These are phyloP conservation scores for Trogon surrucura DNA, from an alignment of 2,113 vertebrate genomes.

Conservation along the genomic window DNA sequence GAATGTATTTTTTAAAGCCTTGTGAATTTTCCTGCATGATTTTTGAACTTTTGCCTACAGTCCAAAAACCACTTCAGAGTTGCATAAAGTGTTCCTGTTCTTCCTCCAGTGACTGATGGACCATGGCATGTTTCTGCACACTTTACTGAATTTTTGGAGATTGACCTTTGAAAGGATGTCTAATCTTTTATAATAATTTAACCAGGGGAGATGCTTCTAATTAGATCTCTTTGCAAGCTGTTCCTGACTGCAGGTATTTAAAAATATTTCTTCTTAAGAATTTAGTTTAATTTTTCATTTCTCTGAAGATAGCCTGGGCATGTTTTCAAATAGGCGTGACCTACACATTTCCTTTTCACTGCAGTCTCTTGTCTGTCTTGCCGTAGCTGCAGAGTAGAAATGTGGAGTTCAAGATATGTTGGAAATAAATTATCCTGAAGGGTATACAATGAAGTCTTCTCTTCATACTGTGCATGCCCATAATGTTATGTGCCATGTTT, in stretches of 20 bases:
- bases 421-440: neutral
- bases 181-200: neutral
- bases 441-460: neutral
- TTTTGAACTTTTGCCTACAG: neutral
- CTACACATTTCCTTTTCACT: neutral
- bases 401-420: neutral
- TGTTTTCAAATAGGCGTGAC: neutral
- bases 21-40: neutral
- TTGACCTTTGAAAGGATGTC: neutral
- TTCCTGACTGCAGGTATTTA: neutral
- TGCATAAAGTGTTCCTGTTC: neutral
- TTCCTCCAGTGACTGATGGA: neutral
- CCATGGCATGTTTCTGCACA: accelerated
- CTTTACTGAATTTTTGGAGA: slow-evolving; percentile 20
- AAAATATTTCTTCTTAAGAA: neutral
- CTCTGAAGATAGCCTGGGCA: neutral
- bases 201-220: neutral
- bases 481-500: neutral
- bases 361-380: neutral
- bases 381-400: neutral
- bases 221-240: neutral
- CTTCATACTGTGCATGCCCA: neutral
- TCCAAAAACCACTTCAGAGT: neutral
- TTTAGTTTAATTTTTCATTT: neutral
- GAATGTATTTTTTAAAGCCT: neutral